Evolutionary conservation across 2,888 invertebrate genomes (phyloP).

Genomic region (Brachycybe producta): DNA sequence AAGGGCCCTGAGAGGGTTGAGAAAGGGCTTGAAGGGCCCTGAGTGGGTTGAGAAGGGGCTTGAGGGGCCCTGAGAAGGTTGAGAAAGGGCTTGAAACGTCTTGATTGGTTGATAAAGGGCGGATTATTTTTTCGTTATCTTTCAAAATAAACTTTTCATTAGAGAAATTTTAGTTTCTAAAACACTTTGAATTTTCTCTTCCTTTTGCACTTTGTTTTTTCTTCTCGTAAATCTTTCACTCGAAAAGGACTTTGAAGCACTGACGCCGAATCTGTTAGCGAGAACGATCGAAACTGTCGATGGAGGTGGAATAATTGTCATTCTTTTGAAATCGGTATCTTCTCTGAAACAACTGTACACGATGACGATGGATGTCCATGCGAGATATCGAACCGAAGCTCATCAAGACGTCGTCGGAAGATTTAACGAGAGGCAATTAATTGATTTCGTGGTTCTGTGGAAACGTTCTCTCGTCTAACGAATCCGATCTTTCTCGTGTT

Average conservation of each 20-base stretch:
- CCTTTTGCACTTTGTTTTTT: no score
- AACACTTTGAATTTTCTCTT: neutral
- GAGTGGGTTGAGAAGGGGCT: no score
- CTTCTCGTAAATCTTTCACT: neutral
- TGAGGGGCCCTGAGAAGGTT: no score
- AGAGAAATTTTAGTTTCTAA: neutral
- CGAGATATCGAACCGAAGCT: conserved; percentile 85
- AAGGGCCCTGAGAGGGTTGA: no score
- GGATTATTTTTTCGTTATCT: no score
- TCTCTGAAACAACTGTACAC: conserved; percentile 90
- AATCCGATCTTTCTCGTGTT: neutral
- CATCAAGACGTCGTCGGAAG: conserved; percentile 80
- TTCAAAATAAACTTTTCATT: neutral
- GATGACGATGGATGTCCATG: conserved; percentile 94
- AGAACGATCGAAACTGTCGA: conserved; percentile 96
- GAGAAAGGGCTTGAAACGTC: no score
- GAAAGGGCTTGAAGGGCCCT: no score
- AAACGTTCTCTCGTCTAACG: neutral
- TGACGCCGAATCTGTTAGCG: conserved; percentile 92
- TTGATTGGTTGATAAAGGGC: no score
- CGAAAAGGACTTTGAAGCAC: conserved; percentile 79
- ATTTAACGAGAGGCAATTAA: conserved; percentile 72
- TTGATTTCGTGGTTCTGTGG: neutral
- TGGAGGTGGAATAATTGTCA: conserved; percentile 84
- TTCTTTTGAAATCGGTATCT: conserved; percentile 68